phyloP scores from a whole-genome alignment of 2,888 invertebrate genomes.

The Drosophila helvetica region DNA sequence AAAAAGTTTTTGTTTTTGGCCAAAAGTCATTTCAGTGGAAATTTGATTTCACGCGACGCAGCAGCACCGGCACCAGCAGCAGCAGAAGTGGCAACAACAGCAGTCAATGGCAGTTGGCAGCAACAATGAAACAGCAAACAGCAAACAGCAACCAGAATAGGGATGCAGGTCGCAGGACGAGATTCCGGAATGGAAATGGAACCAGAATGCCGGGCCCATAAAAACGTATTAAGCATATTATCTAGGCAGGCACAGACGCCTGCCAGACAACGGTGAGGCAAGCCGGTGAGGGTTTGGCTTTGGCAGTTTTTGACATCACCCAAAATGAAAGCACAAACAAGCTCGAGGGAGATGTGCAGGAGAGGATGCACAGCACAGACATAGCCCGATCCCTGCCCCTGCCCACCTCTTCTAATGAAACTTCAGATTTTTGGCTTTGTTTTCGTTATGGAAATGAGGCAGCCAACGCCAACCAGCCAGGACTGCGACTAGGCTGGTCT shows the following conservation, averaged over 20 bases:
- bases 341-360: conserved; percentile 1
- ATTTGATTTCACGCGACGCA: conserved; percentile 76
- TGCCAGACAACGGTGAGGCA: conserved; percentile 64
- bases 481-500: conserved; percentile 18
- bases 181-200: conserved; percentile 5
- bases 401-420: conserved; percentile 71
- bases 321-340: conserved; percentile 54
- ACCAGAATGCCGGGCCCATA: conserved; percentile 54
- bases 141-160: conserved; percentile 8
- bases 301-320: conserved; percentile 68
- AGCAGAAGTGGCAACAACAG: not conserved
- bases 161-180: conserved; percentile 13
- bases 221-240: conserved; percentile 80
- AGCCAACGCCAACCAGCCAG: conserved; percentile 44
- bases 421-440: conserved; percentile 76
- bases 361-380: conserved; percentile 26
- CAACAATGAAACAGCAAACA: conserved; percentile 61
- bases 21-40: conserved; percentile 76
- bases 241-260: conserved; percentile 67
- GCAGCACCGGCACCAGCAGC: not conserved
- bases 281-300: conserved; percentile 59
- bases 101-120: conserved; percentile 73
- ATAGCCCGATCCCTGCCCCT: conserved; percentile 16
- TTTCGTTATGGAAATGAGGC: conserved; percentile 74
- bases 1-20: conserved; percentile 53